Percentiles rank a stretch among this genome's conserved stretches.
phyloP scores from a whole-genome alignment of 2,797 vertebrate genomes.

The Simalia tracyae region DNA sequence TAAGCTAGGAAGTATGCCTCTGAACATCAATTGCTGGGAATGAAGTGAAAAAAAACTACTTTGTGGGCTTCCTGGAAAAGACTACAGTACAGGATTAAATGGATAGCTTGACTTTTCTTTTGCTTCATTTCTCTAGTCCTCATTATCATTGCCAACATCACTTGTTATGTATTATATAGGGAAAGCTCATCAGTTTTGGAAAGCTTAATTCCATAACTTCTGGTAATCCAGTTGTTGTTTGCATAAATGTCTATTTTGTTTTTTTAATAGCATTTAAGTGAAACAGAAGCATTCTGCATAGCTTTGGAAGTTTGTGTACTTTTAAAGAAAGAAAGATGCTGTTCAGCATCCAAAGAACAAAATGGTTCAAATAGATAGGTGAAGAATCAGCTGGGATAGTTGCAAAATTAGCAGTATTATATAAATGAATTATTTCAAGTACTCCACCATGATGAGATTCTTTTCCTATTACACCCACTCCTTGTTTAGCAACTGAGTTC shows the following conservation, averaged over 20 bases:
- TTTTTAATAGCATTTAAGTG: not conserved
- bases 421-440: not conserved
- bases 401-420: not conserved
- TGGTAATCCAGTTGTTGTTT: not conserved
- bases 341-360: conserved; percentile 8
- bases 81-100: not conserved
- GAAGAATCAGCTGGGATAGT: not conserved
- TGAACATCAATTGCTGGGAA: not conserved
- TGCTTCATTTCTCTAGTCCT: not conserved
- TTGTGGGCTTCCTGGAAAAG: not conserved
- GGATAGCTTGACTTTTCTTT: not conserved
- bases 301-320: not conserved
- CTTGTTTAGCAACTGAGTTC: not conserved
- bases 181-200: not conserved
- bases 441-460: not conserved
- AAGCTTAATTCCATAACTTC: not conserved
- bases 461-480: not conserved
- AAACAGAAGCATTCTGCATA: not conserved
- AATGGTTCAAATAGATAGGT: not conserved
- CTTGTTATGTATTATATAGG: not conserved
- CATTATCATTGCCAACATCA: not conserved
- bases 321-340: conserved; percentile 1
- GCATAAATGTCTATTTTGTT: not conserved
- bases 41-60: not conserved
- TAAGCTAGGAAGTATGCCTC: not conserved